Base-by-base conservation (phyloP, 2,888 invertebrate species). In the Byasa hedistus region DNA sequence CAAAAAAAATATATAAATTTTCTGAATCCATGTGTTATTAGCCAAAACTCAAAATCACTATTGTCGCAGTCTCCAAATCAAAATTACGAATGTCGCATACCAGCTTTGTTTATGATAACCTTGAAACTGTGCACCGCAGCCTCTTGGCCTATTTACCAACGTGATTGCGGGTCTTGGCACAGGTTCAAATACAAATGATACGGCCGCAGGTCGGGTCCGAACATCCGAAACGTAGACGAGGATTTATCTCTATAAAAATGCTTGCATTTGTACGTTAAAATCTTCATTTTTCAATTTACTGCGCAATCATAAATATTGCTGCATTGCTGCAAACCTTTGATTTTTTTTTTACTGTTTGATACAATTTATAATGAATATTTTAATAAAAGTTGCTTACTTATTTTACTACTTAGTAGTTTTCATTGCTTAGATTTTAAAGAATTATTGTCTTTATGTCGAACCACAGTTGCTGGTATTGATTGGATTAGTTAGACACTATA, bases 91-190 rank as follows among this genome's bases (percentile, higher is more conserved):
- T 60, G 51, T 24, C 63, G 67, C 63, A 64, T 69, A 32, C 32
- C n/a, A 22, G 57, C 59, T 60, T 60, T 61, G 63, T 61, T 66
- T 68, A 66, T 63, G 63, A 55, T 54, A 63, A 60, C 59, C 24
- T 44, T 58, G 52, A 61, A 27, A 55, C 39, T 23, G 44, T 76
- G 76, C 72, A 69, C 84, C 81, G 89, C 89, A 89, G 85, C 84
- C 89, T 86, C 90, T 89, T 89, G 89, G 80, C 90, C 90, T 81
- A 90, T 79, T 86, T 89, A 77, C 80, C 78, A 74, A 76, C 84
- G 79, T 85, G 88, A 88, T 85, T 87, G 86, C 81, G 79, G 74
- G 78, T 76, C 80, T 82, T 89, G 90, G 90, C 90, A 80, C 73
- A 63, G 73, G 74, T 82, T 89, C 89, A 89, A 86, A 82, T 79